phyloP scores from a whole-genome alignment of 2,888 invertebrate genomes.

The Cephonodes hylas region DNA sequence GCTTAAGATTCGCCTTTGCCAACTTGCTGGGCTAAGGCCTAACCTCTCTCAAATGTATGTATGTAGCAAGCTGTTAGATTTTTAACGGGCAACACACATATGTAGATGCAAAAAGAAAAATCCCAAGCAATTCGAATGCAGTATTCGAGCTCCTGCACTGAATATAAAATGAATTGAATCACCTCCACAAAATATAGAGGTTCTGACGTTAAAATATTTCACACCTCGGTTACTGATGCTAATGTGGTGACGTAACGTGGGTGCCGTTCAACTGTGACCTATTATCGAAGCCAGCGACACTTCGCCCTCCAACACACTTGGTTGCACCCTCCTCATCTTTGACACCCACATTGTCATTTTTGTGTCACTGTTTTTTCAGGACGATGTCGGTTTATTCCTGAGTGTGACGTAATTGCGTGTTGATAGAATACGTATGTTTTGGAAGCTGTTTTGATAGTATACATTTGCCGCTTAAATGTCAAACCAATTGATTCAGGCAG shows the following conservation, averaged over 20 bases:
- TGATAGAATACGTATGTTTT: not conserved
- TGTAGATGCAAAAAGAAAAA: no score
- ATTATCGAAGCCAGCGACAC: conserved; percentile 38
- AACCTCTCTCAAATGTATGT: no score
- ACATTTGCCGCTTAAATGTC: not conserved
- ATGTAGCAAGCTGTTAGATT: no score
- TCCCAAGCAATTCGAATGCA: no score
- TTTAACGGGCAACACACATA: no score
- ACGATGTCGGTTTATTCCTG: not conserved
- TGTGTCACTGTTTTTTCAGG: conserved; percentile 26
- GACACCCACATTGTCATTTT: conserved; percentile 42
- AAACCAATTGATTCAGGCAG: no score
- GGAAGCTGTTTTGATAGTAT: not conserved
- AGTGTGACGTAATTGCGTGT: not conserved
- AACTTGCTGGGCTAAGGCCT: no score
- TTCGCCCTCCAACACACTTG: conserved; percentile 37
- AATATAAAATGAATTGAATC: no score
- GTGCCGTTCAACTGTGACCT: conserved; percentile 33
- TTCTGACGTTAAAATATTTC: not conserved
- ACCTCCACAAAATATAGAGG: no score
- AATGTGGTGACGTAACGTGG: not conserved
- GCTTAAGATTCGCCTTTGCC: no score
- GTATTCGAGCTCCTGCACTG: no score
- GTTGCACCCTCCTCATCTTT: conserved; percentile 51
- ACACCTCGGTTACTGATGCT: not conserved